Evolutionary conservation across 2,797 vertebrate genomes (phyloP).

Genomic region (Knipowitschia caucasica): DNA sequence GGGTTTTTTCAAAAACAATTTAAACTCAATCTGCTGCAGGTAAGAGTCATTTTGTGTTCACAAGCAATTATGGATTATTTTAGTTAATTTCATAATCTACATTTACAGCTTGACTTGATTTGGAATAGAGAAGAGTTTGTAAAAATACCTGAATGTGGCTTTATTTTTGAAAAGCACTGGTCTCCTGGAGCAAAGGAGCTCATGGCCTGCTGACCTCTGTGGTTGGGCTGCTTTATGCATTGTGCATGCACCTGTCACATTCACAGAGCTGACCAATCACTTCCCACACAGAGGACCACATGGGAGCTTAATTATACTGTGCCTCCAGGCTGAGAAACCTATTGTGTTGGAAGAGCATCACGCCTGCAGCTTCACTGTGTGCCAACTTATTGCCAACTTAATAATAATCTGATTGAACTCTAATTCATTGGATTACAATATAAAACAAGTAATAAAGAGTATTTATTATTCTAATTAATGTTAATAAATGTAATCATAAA

Average conservation of each 20-base stretch:
- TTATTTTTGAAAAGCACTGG: not conserved
- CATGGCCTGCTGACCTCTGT: conserved; percentile 13
- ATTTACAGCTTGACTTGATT: not conserved
- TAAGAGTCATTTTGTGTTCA: not conserved
- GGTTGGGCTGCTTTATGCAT: conserved; percentile 3
- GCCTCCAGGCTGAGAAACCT: conserved; percentile 13
- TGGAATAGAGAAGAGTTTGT: not conserved
- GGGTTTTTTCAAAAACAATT: conserved; percentile 6
- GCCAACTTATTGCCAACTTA: not conserved
- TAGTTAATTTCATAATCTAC: not conserved
- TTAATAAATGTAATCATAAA: too few species aligned
- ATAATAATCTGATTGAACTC: conserved; percentile 9
- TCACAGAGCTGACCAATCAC: conserved; percentile 11
- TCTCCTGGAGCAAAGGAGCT: conserved; percentile 7
- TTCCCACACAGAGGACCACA: conserved; percentile 13
- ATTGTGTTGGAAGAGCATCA: conserved; percentile 3
- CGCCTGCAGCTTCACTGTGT: not conserved
- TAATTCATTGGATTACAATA: not conserved
- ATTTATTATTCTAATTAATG: too few species aligned
- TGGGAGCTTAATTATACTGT: conserved; percentile 22
- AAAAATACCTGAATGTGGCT: not conserved
- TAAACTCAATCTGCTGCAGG: not conserved
- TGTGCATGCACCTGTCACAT: conserved; percentile 2
- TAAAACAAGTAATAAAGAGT: not conserved
- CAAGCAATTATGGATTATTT: too few species aligned